Evolutionary conservation across 2,797 vertebrate species (phyloP), one percentile per base, ranked within the genome.

Genomic region (Periparus ater): DNA sequence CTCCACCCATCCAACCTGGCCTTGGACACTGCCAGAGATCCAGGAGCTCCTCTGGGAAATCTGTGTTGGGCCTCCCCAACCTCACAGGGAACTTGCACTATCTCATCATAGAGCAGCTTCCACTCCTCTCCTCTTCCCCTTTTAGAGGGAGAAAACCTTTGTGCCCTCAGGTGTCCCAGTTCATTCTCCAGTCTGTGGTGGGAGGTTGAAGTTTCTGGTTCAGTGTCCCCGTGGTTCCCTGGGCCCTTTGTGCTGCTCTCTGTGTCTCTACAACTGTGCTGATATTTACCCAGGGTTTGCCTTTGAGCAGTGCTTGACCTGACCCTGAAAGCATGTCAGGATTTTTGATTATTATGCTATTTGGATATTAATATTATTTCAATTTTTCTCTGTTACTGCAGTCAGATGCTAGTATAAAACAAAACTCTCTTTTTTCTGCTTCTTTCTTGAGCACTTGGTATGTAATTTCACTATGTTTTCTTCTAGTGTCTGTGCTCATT

Each of bases 401-500:
- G 50, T 82, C 61, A 85, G 74, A 60, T 45, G 23, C 72, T 78
- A 22, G 66, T 48, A 80, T 65, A 66, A 95, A 94, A 65, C 78
- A 50, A 74, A 92, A 42, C 50, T 30, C 8, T 1, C 42, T 58
- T 67, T 91, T 73, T 86, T 48, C 60, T 50, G 13, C n/a, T 36
- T 71, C 61, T 85, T 94, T 51, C 44, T 75, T 4, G 4, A 70
- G 65, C 40, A 15, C 61, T 92, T 14, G 50, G 87, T 93, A 4
- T 92, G 34, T 65, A 38, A 81, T 92, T 97, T 93, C 94, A 34
- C 8, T 3, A 2, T 87, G 63, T 85, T 97, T 95, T 88, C 75
- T 89, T 89, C 68, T 30, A 17, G 42, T 27, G 72, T 85, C 87
- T 54, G 22, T 83, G 54, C 85, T 96, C 93, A 13, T 93, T 96